Base-by-base conservation (phyloP, 2,797 vertebrate genomes). In the Melanotaenia boesemani region DNA sequence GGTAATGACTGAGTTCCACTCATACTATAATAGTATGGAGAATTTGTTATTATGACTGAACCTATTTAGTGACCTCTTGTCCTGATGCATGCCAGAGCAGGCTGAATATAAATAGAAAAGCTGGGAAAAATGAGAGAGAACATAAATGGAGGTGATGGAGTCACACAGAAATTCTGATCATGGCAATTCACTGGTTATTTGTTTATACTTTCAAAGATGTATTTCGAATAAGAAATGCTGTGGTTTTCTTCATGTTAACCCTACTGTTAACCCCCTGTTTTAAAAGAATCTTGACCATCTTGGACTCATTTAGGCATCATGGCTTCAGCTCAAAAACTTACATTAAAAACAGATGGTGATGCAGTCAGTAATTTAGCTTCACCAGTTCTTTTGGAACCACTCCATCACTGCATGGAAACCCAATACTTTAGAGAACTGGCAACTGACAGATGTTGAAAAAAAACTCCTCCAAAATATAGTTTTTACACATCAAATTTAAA, bases 31-130 rank as follows among this genome's bases (percentile, higher is more conserved):
- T 83, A 69, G 71, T 77, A 64, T 82, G 67, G 83, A 85, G 80
- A 59, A 86, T 90, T 86, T 90, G 88, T 87, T 86, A 82, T 72
- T 74, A 88, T 10, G 74, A 79, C 64, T 79, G 79, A 87, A 79
- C 76, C 79, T 83, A 73, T 91, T 80, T 74, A 61, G 67, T 82
- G 87, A 90, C 86, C 85, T 82, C 84, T 79, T 67, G 84, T 87
- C 73, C 66, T 89, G 89, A 93, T 86, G 30, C 67, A 82, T 77
- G 60, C 89, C 91, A 91, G 92, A 91, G 81, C 85, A 65, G 73
- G n/a, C 72, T 1, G 59, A 83, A 74, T 76, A 79, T 86, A 90
- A 89, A 89, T 90, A 90, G 55, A 84, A 86, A 82, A 67, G 74
- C 72, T 66, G 69, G 85, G 86, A 88, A 77, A 77, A 85, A 85